Evolutionary conservation across 1,140 invertebrate genomes (phyloP).

Genomic region (Plodia interpunctella): DNA sequence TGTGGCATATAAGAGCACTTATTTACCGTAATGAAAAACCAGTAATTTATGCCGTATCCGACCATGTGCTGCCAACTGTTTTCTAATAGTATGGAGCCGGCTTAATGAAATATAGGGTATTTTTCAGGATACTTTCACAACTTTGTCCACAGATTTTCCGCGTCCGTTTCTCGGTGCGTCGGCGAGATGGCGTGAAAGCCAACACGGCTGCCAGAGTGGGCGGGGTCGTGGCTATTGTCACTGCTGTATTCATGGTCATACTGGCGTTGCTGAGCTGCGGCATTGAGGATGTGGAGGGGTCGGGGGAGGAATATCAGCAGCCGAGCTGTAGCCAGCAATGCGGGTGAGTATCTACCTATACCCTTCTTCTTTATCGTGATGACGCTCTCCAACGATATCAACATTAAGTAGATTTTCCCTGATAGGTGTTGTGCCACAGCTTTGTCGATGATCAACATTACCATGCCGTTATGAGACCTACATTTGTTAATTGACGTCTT

Average conservation of each 20-base stretch:
- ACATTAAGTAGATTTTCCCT: too few relatives aligned
- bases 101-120: neutral
- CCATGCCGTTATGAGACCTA: too few relatives aligned
- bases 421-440: too few relatives aligned
- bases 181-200: slow-evolving; percentile 53
- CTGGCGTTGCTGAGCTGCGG: slow-evolving; percentile 36
- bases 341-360: slow-evolving; percentile 39
- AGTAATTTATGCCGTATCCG: too few relatives aligned
- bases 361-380: too few relatives aligned
- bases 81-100: too few relatives aligned
- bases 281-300: slow-evolving; percentile 28
- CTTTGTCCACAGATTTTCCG: slow-evolving; percentile 48
- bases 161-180: slow-evolving; percentile 54
- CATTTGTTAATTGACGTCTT: too few relatives aligned
- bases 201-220: slow-evolving; percentile 51
- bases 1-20: too few relatives aligned
- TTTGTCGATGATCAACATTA: too few relatives aligned
- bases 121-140: neutral
- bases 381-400: too few relatives aligned
- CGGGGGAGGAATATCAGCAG: slow-evolving; percentile 27
- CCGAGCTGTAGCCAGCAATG: slow-evolving; percentile 40
- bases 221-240: slow-evolving; percentile 37
- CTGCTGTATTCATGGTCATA: slow-evolving; percentile 38
- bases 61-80: too few relatives aligned
- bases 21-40: too few relatives aligned